phyloP scores from a whole-genome alignment of 2,888 invertebrate species.

The Cyclophora punctaria region DNA sequence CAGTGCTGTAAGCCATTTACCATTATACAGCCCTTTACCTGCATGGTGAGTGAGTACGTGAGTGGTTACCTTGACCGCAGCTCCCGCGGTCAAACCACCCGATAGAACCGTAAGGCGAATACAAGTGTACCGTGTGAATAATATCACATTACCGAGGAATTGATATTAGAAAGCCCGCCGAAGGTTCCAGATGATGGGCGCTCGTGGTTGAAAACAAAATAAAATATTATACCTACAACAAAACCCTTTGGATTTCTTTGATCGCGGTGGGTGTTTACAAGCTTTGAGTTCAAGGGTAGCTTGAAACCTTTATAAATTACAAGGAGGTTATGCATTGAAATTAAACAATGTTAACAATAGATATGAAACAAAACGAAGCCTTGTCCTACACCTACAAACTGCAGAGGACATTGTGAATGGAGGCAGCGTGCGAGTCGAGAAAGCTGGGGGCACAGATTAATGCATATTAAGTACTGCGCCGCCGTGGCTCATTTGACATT shows the following conservation, averaged over 20 bases:
- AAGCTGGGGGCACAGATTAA: slow-evolving; percentile 23
- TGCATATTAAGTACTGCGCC: slow-evolving; percentile 1
- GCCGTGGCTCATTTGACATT: slow-evolving; percentile 38
- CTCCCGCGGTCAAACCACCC: slow-evolving; percentile 25
- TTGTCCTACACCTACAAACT: slow-evolving; percentile 5
- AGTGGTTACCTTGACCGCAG: slow-evolving; percentile 44
- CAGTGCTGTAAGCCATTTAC: too few species aligned
- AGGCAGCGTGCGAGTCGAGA: slow-evolving; percentile 53
- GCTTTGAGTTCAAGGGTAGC: too few species aligned
- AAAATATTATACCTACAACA: slow-evolving; percentile 15
- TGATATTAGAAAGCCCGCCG: slow-evolving; percentile 19
- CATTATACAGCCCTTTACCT: too few species aligned
- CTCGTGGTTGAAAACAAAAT: not conserved
- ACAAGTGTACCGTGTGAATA: slow-evolving; percentile 20
- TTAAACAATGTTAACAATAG: not conserved
- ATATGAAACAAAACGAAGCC: slow-evolving; percentile 3
- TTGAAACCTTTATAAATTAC: too few species aligned
- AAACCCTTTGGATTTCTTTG: slow-evolving; percentile 9
- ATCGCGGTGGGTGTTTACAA: too few species aligned
- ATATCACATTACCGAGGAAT: slow-evolving; percentile 9
- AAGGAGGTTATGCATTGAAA: too few species aligned
- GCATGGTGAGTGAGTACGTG: slow-evolving; percentile 1
- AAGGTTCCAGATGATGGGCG: not conserved
- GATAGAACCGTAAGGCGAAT: slow-evolving; percentile 7
- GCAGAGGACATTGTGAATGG: slow-evolving; percentile 36